phyloP scores from a whole-genome alignment of 1,140 invertebrate genomes.

The Eulimnadia texana region DNA sequence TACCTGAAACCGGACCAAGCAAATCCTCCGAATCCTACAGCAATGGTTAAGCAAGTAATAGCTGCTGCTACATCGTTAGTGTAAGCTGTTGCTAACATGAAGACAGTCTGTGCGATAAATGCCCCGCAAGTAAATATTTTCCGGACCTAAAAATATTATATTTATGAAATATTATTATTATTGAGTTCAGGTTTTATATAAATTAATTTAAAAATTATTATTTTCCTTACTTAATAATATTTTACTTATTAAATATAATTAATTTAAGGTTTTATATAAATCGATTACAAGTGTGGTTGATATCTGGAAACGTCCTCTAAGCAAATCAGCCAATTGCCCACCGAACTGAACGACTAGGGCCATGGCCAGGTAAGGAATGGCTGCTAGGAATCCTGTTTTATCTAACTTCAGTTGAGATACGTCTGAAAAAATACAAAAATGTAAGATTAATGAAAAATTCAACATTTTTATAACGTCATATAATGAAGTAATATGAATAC shows the following conservation, averaged over 20 bases:
- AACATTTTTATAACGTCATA: neutral
- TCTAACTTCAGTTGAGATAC: slow-evolving; percentile 32
- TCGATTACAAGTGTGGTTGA: slow-evolving; percentile 47
- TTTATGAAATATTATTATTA: too few relatives aligned
- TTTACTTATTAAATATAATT: too few relatives aligned
- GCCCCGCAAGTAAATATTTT: slow-evolving; percentile 42
- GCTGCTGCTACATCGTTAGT: slow-evolving; percentile 44
- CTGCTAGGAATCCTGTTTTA: slow-evolving; percentile 62
- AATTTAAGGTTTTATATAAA: too few relatives aligned
- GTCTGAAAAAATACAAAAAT: slow-evolving; percentile 15
- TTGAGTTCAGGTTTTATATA: neutral
- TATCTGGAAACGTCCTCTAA: slow-evolving; percentile 43
- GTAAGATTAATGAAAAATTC: slow-evolving; percentile 1
- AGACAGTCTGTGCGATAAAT: slow-evolving; percentile 64
- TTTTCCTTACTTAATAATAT: too few relatives aligned
- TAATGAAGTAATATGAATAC: too few relatives aligned
- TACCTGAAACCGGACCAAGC: slow-evolving; percentile 77
- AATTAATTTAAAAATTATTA: neutral
- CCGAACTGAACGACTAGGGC: slow-evolving; percentile 57
- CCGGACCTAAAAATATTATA: slow-evolving; percentile 19
- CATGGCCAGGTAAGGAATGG: slow-evolving; percentile 75
- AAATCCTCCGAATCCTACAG: slow-evolving; percentile 74
- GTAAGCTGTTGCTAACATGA: slow-evolving; percentile 64
- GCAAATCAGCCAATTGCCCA: slow-evolving; percentile 64
- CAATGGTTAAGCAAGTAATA: slow-evolving; percentile 60